phyloP scores from a whole-genome alignment of 2,888 invertebrate species.

The Tenthredo livida region DNA sequence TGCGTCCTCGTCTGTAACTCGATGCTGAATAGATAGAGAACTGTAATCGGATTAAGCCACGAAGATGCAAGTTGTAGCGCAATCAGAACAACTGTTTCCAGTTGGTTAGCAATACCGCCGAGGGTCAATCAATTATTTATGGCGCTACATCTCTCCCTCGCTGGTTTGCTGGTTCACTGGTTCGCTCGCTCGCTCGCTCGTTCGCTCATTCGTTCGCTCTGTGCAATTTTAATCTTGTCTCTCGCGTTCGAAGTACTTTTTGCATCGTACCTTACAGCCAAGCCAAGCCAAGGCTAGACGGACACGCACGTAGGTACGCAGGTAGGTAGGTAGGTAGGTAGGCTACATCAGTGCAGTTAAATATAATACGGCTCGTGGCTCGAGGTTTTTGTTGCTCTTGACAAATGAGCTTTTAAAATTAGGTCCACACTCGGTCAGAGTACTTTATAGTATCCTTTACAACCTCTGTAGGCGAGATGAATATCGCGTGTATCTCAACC shows the following conservation, averaged over 20 bases:
- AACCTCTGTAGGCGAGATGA: slow-evolving; percentile 9
- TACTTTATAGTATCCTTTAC: not conserved
- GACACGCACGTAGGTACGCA: slow-evolving; percentile 44
- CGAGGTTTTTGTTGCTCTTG: slow-evolving; percentile 31
- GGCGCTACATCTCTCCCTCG: slow-evolving; percentile 20
- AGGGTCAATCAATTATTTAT: slow-evolving; percentile 50
- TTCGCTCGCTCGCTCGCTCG: not conserved
- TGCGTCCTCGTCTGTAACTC: not conserved
- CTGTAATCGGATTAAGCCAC: slow-evolving; percentile 47
- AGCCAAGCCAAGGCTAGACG: slow-evolving; percentile 34
- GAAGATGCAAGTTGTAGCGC: slow-evolving; percentile 51
- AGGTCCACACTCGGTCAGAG: slow-evolving; percentile 23
- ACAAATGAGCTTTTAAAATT: slow-evolving; percentile 50
- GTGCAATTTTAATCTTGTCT: slow-evolving; percentile 49
- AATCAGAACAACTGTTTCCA: slow-evolving; percentile 51
- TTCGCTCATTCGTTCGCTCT: not conserved
- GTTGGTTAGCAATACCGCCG: slow-evolving; percentile 47
- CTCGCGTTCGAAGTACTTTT: slow-evolving; percentile 43
- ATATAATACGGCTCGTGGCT: slow-evolving; percentile 27
- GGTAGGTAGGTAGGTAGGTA: slow-evolving; percentile 7
- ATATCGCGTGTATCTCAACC: slow-evolving; percentile 30
- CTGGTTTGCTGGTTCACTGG: not conserved
- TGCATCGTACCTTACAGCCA: slow-evolving; percentile 23
- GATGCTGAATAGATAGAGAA: slow-evolving; percentile 16
- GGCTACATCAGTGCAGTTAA: slow-evolving; percentile 8